A percentile compares a stretch with the other conserved stretches of the same genome.
phyloP scores from a whole-genome alignment of 2,113 vertebrate species.

The Vimba vimba region DNA sequence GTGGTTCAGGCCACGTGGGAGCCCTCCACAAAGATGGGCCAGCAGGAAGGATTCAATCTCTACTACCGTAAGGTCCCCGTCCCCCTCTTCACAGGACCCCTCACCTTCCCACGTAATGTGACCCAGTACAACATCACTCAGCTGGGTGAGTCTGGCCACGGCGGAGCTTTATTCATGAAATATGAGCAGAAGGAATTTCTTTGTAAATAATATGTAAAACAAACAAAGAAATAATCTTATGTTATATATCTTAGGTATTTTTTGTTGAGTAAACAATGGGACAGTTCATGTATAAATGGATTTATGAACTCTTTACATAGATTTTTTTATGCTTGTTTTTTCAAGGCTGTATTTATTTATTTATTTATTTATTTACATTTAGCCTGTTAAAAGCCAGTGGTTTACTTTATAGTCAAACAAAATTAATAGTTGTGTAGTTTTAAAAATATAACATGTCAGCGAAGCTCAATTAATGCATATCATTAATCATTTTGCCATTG shows the following conservation, averaged over 20 bases:
- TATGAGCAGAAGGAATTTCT: not conserved
- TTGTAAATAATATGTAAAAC: not conserved
- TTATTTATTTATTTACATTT: not conserved
- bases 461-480: not conserved
- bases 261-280: not conserved
- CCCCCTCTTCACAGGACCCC: conserved; percentile 82
- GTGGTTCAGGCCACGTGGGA: conserved; percentile 88
- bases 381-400: not conserved
- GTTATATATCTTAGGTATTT: not conserved
- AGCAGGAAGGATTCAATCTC: conserved; percentile 89
- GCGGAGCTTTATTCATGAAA: not conserved
- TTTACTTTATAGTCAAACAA: not conserved
- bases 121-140: conserved; percentile 91
- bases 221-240: not conserved
- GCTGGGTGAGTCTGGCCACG: conserved; percentile 82
- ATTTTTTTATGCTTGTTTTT: not conserved
- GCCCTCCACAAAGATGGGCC: conserved; percentile 87
- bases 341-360: not conserved
- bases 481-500: no score
- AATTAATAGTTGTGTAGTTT: not conserved
- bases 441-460: no score
- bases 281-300: not conserved
- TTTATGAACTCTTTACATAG: not conserved
- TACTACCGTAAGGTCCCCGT: conserved; percentile 88
- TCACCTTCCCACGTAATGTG: conserved; percentile 84